phyloP scores from a whole-genome alignment of 2,797 vertebrate genomes.

The Notolabrus celidotus region DNA sequence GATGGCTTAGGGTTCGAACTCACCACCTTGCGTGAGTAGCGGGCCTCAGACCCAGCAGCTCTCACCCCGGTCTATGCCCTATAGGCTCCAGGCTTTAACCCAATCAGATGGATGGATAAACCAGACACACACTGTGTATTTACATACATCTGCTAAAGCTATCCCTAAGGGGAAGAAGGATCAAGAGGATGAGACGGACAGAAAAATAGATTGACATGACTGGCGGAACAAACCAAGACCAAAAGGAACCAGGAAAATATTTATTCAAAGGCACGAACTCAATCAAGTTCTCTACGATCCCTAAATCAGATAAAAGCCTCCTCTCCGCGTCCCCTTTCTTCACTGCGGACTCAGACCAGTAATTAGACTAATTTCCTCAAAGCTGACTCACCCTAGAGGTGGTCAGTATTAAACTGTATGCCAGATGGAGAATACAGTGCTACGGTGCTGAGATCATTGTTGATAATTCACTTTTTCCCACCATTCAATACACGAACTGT shows the following conservation, averaged over 20 bases:
- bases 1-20: constrained; percentile 78
- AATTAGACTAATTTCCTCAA: constrained; percentile 78
- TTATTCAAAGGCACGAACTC: constrained; percentile 1
- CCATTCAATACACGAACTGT: constrained; percentile 57
- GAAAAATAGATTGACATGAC: constrained; percentile 41
- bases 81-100: constrained; percentile 61
- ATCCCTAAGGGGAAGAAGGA: constrained; percentile 46
- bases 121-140: constrained; percentile 77
- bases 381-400: constrained; percentile 71
- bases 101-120: constrained; percentile 76
- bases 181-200: constrained; percentile 40
- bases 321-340: constrained; percentile 12
- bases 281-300: constrained; percentile 12
- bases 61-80: constrained; percentile 42
- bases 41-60: constrained; percentile 47
- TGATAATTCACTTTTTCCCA: constrained; percentile 83
- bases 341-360: constrained; percentile 58
- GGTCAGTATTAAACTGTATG: constrained; percentile 64
- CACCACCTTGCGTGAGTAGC: constrained; percentile 74
- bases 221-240: constrained; percentile 19
- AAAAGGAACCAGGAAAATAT: constrained; percentile 28
- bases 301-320: constrained; percentile 17
- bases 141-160: constrained; percentile 72
- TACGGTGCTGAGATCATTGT: constrained; percentile 78
- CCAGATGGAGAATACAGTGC: constrained; percentile 75